phyloP scores from a whole-genome alignment of 1,140 invertebrate species.

The Gonatopus flavifemur region DNA sequence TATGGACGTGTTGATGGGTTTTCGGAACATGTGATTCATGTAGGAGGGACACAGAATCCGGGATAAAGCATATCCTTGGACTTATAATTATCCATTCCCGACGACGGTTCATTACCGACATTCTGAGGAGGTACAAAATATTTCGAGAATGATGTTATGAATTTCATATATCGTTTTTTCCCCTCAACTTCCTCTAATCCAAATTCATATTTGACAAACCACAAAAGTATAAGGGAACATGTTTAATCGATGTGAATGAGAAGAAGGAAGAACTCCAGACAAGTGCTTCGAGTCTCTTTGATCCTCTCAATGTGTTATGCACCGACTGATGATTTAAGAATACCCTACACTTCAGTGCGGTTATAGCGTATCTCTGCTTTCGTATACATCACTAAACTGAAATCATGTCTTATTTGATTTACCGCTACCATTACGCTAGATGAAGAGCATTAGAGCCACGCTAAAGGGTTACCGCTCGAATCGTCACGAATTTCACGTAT shows the following conservation, averaged over 20 bases:
- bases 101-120: too few species aligned
- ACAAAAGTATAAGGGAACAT: neutral
- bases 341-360: slow-evolving; percentile 20
- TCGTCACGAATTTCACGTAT: too few species aligned
- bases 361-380: too few species aligned
- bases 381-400: slow-evolving; percentile 22
- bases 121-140: too few species aligned
- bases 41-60: neutral
- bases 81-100: neutral
- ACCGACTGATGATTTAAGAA: slow-evolving; percentile 50
- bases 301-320: slow-evolving; percentile 54
- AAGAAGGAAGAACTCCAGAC: neutral
- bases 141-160: too few species aligned
- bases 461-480: slow-evolving; percentile 39
- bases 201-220: too few species aligned
- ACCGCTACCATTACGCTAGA: slow-evolving; percentile 39
- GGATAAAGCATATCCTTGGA: neutral
- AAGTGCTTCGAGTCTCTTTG: slow-evolving; percentile 40
- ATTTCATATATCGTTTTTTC: too few species aligned
- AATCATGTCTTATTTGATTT: slow-evolving; percentile 50
- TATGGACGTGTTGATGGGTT: slow-evolving; percentile 19
- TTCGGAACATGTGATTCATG: too few species aligned
- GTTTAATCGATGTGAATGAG: neutral
- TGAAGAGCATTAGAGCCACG: slow-evolving; percentile 50
- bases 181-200: too few species aligned